A percentile compares a stretch with the other conserved stretches of the same genome.
These are phyloP conservation scores for Aethina tumida DNA, from an alignment of 1,140 invertebrate genomes.

Conservation along the genomic window DNA sequence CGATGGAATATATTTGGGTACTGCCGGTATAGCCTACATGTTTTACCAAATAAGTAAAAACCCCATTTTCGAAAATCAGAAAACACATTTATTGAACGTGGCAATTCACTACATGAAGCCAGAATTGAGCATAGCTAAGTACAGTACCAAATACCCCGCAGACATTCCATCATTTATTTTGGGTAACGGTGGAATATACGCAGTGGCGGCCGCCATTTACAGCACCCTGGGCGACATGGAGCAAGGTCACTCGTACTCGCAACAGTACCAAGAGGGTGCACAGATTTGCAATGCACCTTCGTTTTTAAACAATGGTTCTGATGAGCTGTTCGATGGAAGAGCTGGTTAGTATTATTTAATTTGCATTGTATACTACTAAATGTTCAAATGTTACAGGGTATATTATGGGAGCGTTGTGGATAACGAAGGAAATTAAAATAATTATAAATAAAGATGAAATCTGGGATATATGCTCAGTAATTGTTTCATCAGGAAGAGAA, in stretches of 20 bases:
- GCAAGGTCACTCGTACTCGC: slow-evolving; percentile 27
- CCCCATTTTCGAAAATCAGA: slow-evolving; percentile 36
- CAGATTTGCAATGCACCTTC: slow-evolving; percentile 42
- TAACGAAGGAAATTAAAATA: slow-evolving; percentile 49
- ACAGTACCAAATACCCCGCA: too few species aligned
- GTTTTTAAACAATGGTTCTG: slow-evolving; percentile 61
- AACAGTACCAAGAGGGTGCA: slow-evolving; percentile 35
- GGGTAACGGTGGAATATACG: slow-evolving; percentile 53
- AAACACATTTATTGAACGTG: slow-evolving; percentile 33
- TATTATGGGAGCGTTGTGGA: slow-evolving; percentile 62
- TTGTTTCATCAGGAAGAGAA: slow-evolving; percentile 57
- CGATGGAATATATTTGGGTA: slow-evolving; percentile 46
- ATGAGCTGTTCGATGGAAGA: slow-evolving; percentile 76
- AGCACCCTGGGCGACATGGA: slow-evolving; percentile 38
- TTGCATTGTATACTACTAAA: too few species aligned
- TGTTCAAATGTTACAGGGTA: slow-evolving; percentile 46
- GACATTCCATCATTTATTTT: slow-evolving; percentile 44
- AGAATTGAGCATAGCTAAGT: slow-evolving; percentile 35
- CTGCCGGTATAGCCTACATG: slow-evolving; percentile 45
- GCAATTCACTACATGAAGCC: slow-evolving; percentile 39
- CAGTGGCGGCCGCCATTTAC: slow-evolving; percentile 47
- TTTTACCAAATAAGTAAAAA: slow-evolving; percentile 44
- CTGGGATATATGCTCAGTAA: slow-evolving; percentile 53
- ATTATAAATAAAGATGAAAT: slow-evolving; percentile 45
- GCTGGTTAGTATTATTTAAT: slow-evolving; percentile 42